These are phyloP conservation scores for Nerophis ophidion DNA, from an alignment of 2,113 vertebrate species.

Conservation along the genomic window DNA sequence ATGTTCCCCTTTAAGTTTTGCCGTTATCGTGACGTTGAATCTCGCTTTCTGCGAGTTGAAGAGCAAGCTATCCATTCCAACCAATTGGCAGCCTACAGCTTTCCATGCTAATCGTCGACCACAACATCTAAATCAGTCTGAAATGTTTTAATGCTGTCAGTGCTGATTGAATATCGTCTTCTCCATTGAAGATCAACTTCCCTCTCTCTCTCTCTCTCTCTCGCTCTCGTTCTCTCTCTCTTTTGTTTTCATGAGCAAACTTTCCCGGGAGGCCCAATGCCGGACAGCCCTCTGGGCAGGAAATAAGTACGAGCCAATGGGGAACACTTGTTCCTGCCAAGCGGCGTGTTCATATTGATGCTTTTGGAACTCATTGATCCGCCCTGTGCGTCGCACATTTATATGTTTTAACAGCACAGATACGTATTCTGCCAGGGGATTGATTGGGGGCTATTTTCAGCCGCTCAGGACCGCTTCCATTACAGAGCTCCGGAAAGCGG, in stretches of 20 bases:
- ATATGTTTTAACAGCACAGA: constrained; percentile 61
- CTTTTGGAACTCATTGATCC: constrained; percentile 55
- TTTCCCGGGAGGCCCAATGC: constrained; percentile 48
- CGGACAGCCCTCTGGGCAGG: constrained; percentile 44
- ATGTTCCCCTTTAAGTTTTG: no score
- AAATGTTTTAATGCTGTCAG: not conserved
- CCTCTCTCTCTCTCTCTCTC: not conserved
- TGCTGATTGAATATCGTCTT: constrained; percentile 3
- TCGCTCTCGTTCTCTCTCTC: constrained; percentile 22
- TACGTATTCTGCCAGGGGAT: constrained; percentile 66
- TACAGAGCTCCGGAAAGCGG: constrained; percentile 36
- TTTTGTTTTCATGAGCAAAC: constrained; percentile 37
- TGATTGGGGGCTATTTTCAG: constrained; percentile 64
- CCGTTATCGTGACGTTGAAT: no score
- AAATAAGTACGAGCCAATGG: constrained; percentile 54
- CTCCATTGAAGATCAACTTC: constrained; percentile 44
- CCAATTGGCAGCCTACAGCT: no score
- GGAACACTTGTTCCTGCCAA: constrained; percentile 57
- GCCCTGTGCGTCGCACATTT: constrained; percentile 53
- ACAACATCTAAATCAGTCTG: constrained; percentile 2
- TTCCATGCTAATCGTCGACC: not conserved
- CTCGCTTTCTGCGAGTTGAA: no score
- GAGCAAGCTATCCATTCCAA: no score
- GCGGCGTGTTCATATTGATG: constrained; percentile 63
- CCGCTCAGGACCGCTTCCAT: constrained; percentile 46